A percentile compares a stretch with the other conserved stretches of the same genome.
Evolutionary conservation across 2,113 vertebrate genomes (phyloP).

Genomic region (Paramisgurnus dabryanus): DNA sequence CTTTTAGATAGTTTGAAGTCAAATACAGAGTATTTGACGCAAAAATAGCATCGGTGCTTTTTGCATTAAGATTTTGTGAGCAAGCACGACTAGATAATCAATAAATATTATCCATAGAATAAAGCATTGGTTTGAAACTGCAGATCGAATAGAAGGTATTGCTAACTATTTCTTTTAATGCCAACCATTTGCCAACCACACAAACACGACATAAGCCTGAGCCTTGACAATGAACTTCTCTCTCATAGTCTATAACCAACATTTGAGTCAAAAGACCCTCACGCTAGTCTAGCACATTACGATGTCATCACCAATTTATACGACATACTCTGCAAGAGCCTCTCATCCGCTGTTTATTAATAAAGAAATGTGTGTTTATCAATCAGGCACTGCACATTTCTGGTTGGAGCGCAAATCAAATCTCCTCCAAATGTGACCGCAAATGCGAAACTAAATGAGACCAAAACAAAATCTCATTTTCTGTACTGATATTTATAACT

Average conservation of each 20-base stretch:
- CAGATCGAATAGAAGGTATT: too few relatives aligned
- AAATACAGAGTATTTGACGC: too few relatives aligned
- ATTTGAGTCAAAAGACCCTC: background rate
- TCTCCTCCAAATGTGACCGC: background rate
- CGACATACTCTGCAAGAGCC: background rate
- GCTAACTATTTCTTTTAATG: background rate
- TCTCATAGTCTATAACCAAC: background rate
- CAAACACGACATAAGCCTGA: background rate
- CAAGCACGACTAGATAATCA: too few relatives aligned
- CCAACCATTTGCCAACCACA: background rate
- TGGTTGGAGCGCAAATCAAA: conserved; percentile 1
- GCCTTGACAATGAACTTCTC: conserved; percentile 12
- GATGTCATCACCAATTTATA: background rate
- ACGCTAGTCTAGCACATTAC: background rate
- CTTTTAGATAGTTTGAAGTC: too few relatives aligned
- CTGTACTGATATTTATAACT: conserved; percentile 27
- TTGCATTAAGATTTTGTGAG: too few relatives aligned
- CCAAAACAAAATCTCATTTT: conserved; percentile 17
- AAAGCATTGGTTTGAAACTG: too few relatives aligned
- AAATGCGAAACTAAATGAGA: background rate
- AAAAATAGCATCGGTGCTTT: too few relatives aligned
- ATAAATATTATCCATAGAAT: too few relatives aligned
- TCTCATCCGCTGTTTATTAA: conserved; percentile 2
- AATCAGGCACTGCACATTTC: background rate
- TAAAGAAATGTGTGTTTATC: background rate